Evolutionary conservation across 2,113 vertebrate species (phyloP), one percentile per base, ranked within the genome.

Genomic region (Murina feae): DNA sequence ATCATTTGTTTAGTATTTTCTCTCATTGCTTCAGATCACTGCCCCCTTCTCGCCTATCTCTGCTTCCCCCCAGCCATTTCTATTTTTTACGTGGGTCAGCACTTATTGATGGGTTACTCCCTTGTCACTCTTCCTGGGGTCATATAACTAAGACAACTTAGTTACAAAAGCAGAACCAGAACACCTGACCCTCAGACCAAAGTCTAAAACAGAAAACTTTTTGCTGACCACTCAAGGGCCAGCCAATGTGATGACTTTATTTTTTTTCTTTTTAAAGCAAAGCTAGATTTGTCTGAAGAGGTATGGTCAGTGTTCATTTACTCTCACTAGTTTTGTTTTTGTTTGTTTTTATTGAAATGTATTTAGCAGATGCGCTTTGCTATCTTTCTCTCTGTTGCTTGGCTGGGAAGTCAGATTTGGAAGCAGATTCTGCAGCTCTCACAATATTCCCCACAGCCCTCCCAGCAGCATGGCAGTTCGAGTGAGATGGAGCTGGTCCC

Each of bases 41-140:
- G 71, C 14, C n/a, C 11, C 8, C 65, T 55, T 66, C 49, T 93
- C 21, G 3, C 25, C 53, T 30, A 35, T 37, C 49, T 88, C 80
- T 68, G 37, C 10, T 58, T 51, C 80, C 82, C 28, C 71, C 44
- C 28, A 75, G 39, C 6, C 68, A 58, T 86, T 75, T 94, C 89
- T 86, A 47, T 79, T 92, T 93, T 93, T 95, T 28, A 96, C 51
- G 13, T 39, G 51, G 69, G 32, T 78, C 76, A 82, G 63, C 65
- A 49, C 39, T 85, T 39, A 39, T 9, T 85, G 84, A 74, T 63
- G 81, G 37, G 7, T 49, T 76, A 2, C 20, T 76, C 68, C 53
- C 80, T 86, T 76, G 86, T 87, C 20, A 23, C 42, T 35, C 37
- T 91, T 89, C 63, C 89, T 78, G 72, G 86, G 35, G 80, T 65